Evolutionary conservation across 1,140 invertebrate species (phyloP).

Genomic region (Cydia amplana): DNA sequence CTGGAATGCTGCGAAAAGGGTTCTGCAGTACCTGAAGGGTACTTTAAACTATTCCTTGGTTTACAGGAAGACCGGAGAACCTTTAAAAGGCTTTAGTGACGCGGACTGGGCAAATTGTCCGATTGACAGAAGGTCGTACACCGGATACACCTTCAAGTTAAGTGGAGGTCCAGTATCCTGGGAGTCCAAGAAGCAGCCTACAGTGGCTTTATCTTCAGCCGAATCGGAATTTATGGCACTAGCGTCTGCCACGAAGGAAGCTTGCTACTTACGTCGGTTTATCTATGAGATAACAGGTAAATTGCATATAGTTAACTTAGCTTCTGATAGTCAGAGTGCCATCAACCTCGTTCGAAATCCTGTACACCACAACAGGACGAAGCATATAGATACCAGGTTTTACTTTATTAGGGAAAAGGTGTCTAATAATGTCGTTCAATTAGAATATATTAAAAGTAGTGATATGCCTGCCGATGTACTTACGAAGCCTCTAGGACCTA

Average conservation of each 20-base stretch:
- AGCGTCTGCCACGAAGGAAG: conserved; percentile 43
- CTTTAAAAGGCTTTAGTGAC: too few species aligned
- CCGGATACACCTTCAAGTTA: background rate
- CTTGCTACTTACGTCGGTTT: conserved; percentile 47
- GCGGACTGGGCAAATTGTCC: too few species aligned
- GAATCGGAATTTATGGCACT: conserved; percentile 64
- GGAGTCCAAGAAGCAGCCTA: conserved; percentile 51
- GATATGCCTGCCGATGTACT: conserved; percentile 23
- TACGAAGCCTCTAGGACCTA: conserved; percentile 7
- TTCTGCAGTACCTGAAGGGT: too few species aligned
- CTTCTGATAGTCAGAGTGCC: conserved; percentile 34
- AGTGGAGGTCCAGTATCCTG: conserved; percentile 47
- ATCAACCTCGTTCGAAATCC: conserved; percentile 49
- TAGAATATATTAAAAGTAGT: background rate
- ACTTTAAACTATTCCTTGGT: too few species aligned
- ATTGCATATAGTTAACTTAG: background rate
- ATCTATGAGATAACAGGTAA: conserved; percentile 35
- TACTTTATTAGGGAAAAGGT: conserved; percentile 54
- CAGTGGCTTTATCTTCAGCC: conserved; percentile 51
- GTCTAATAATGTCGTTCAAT: background rate
- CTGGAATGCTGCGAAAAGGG: too few species aligned
- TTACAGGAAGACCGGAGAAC: too few species aligned
- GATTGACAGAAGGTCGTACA: too few species aligned
- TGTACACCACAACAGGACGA: conserved; percentile 56
- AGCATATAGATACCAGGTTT: conserved; percentile 68